Evolutionary conservation across 2,113 vertebrate species (phyloP).

Genomic region (Malurus cyaneus): DNA sequence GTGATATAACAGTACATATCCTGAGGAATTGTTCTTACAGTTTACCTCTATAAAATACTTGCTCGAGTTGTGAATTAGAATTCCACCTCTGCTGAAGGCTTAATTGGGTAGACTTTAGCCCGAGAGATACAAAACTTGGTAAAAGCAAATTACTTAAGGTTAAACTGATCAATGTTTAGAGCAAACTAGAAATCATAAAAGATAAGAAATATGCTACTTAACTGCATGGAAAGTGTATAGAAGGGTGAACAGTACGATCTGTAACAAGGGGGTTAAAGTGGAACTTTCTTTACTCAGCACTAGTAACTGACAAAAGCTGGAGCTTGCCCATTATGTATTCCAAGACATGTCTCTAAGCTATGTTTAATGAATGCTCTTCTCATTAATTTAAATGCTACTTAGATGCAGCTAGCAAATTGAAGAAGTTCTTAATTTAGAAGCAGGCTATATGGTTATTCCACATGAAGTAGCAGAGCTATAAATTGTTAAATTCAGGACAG

Average conservation of each 20-base stretch:
- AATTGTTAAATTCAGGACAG: background rate
- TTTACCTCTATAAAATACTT: background rate
- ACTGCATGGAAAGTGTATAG: background rate
- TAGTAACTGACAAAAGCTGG: background rate
- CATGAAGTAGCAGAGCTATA: background rate
- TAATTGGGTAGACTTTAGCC: background rate
- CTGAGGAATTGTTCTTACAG: background rate
- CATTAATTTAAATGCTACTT: background rate
- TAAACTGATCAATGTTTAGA: background rate
- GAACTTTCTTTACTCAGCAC: background rate
- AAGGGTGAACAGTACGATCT: background rate
- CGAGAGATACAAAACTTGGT: background rate
- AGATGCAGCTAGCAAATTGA: background rate
- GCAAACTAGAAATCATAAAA: background rate
- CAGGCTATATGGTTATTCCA: background rate
- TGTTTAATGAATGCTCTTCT: background rate
- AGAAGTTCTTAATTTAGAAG: constrained; percentile 11
- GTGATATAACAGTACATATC: background rate
- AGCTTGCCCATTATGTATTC: background rate
- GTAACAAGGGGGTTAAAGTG: background rate
- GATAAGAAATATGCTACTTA: background rate
- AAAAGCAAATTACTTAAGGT: background rate
- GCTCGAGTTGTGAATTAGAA: background rate
- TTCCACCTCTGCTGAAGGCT: background rate
- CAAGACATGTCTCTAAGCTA: background rate